Conservation (phyloP, 2,113 vertebrate species). For the Carollia perspicillata region DNA sequence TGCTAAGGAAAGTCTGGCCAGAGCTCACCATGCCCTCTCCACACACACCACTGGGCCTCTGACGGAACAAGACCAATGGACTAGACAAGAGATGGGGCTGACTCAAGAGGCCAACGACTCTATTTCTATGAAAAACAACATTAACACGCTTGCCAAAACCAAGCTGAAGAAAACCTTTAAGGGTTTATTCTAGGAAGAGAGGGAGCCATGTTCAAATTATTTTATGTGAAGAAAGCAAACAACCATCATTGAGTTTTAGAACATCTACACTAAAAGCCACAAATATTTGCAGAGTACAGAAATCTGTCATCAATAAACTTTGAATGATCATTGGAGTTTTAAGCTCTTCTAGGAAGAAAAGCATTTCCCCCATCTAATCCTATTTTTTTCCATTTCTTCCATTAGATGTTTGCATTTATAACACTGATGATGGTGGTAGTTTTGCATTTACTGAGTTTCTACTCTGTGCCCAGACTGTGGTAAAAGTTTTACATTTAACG, state of each 20-base stretch:
- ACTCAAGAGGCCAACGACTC: neutral
- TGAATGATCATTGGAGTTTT: neutral
- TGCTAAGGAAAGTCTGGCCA: neutral
- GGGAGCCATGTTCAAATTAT: neutral
- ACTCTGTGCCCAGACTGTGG: neutral
- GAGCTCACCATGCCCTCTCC: accelerated
- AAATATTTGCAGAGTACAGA: neutral
- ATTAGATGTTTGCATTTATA: neutral
- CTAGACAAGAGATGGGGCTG: neutral
- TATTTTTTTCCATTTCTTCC: neutral
- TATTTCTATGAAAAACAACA: constrained; percentile 5
- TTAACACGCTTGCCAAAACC: neutral
- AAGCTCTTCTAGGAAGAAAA: neutral
- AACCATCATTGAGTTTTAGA: neutral
- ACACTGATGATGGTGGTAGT: neutral
- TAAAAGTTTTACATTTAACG: neutral
- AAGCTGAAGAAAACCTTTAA: neutral
- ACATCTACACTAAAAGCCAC: neutral
- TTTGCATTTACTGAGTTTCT: constrained; percentile 14
- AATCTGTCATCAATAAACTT: neutral
- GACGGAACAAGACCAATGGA: neutral
- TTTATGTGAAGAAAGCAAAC: neutral
- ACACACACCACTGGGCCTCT: neutral
- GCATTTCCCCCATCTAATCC: neutral
- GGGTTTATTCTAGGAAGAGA: neutral